A percentile compares a stretch with the other conserved stretches of the same genome.
Conservation (phyloP, 2,113 vertebrate genomes). For the Odobenus rosmarus region DNA sequence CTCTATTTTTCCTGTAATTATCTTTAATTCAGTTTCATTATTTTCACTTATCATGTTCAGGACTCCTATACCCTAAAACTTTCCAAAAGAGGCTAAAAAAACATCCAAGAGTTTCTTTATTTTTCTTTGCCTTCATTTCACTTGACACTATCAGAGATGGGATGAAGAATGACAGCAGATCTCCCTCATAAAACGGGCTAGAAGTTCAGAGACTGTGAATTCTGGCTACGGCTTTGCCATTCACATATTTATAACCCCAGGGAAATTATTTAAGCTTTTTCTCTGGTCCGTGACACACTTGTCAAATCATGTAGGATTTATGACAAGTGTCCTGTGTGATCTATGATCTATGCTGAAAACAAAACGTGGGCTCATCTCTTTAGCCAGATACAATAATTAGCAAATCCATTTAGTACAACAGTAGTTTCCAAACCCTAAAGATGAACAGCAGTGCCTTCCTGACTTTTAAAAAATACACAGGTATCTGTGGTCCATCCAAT, state of each 20-base stretch:
- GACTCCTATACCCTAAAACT: background rate
- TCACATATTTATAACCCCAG: slow-evolving; percentile 65
- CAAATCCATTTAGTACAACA: background rate
- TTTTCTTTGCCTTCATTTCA: slow-evolving; percentile 25
- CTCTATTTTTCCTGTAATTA: background rate
- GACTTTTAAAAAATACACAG: background rate
- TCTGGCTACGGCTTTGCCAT: background rate
- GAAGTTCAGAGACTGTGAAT: slow-evolving; percentile 9
- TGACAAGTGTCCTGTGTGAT: slow-evolving; percentile 54
- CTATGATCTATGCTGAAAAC: slow-evolving; percentile 38
- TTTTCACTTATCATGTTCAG: background rate
- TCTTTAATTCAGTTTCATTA: background rate
- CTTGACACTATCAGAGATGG: background rate
- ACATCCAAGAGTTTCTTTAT: background rate
- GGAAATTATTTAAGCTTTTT: slow-evolving; percentile 74
- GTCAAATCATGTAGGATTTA: slow-evolving; percentile 68
- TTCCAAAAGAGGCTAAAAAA: background rate
- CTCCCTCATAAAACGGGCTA: background rate
- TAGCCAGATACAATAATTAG: slow-evolving; percentile 25
- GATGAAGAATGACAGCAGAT: slow-evolving; percentile 17
- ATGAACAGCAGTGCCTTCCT: background rate
- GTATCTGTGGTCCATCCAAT: background rate
- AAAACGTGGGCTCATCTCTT: background rate
- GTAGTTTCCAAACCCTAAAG: background rate
- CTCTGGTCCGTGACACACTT: slow-evolving; percentile 65